Conservation (phyloP, 1,140 invertebrate genomes). For the Drosophila nikananu region DNA sequence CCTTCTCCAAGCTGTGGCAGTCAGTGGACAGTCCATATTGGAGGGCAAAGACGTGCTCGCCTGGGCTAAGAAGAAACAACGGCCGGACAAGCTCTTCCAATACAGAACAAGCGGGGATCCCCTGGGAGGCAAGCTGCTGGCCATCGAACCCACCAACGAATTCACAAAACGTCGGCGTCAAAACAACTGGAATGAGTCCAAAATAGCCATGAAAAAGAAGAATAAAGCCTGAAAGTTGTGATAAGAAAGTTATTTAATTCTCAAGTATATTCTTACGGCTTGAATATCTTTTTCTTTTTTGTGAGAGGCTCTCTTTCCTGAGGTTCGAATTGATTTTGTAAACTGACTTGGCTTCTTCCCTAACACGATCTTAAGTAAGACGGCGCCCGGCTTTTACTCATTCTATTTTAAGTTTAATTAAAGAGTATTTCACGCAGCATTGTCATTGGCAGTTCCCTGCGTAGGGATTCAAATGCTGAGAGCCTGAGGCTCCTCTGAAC, state of each 20-base stretch:
- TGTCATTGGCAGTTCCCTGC: slow-evolving; percentile 2
- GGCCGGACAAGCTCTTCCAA: slow-evolving; percentile 39
- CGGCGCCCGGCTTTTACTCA: background rate
- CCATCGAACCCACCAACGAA: slow-evolving; percentile 48
- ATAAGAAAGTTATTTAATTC: slow-evolving; percentile 20
- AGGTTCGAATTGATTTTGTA: slow-evolving; percentile 23
- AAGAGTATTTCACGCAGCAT: slow-evolving; percentile 14
- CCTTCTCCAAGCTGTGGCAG: slow-evolving; percentile 15
- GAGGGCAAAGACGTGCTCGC: slow-evolving; percentile 28
- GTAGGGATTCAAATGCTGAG: background rate
- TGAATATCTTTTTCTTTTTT: background rate
- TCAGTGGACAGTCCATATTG: slow-evolving; percentile 44
- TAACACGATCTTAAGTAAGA: slow-evolving; percentile 3
- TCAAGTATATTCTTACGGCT: background rate
- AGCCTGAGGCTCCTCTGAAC: background rate
- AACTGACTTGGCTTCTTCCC: slow-evolving; percentile 6
- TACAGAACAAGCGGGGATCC: slow-evolving; percentile 38
- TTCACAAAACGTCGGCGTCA: slow-evolving; percentile 45
- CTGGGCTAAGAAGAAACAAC: slow-evolving; percentile 32
- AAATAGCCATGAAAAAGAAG: slow-evolving; percentile 34
- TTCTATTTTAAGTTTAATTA: slow-evolving; percentile 4
- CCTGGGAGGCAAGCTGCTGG: slow-evolving; percentile 28
- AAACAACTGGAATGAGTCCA: slow-evolving; percentile 59
- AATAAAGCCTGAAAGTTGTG: slow-evolving; percentile 24
- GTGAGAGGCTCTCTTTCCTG: slow-evolving; percentile 14